Conservation (phyloP, 2,797 vertebrate genomes). For the Eulemur albifrons region DNA sequence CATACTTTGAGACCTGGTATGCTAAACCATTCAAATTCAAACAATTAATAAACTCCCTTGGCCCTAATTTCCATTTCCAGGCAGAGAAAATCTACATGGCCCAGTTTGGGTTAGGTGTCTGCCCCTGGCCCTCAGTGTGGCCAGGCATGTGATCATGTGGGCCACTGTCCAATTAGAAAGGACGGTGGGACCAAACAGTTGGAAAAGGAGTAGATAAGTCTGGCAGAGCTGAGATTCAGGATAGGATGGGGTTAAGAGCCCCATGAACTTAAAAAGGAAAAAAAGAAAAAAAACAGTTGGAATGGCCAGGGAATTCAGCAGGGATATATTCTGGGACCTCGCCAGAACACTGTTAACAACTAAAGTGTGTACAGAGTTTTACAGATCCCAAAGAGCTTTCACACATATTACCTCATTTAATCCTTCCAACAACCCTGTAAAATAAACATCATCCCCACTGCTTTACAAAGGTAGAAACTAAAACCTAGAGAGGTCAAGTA, state of each 20-base stretch:
- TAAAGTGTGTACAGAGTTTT: neutral
- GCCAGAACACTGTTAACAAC: neutral
- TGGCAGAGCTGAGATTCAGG: neutral
- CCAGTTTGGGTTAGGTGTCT: neutral
- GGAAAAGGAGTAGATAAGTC: neutral
- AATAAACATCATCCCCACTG: neutral
- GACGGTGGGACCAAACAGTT: neutral
- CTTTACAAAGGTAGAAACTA: neutral
- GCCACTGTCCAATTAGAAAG: neutral
- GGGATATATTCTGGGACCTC: neutral
- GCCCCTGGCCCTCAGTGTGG: neutral
- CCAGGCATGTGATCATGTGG: neutral
- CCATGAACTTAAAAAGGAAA: neutral
- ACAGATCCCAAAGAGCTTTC: neutral
- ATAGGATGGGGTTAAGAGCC: neutral
- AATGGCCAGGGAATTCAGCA: neutral
- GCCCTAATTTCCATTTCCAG: neutral
- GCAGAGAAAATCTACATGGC: neutral
- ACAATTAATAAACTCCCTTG: neutral
- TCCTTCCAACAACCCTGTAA: neutral
- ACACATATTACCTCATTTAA: neutral
- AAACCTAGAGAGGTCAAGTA: neutral
- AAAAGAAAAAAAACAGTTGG: neutral
- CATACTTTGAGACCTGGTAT: neutral
- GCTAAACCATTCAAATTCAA: neutral